A percentile compares a stretch with the other conserved stretches of the same genome.
Conservation (phyloP, 1,140 invertebrate genomes). For the Formica selysi region DNA sequence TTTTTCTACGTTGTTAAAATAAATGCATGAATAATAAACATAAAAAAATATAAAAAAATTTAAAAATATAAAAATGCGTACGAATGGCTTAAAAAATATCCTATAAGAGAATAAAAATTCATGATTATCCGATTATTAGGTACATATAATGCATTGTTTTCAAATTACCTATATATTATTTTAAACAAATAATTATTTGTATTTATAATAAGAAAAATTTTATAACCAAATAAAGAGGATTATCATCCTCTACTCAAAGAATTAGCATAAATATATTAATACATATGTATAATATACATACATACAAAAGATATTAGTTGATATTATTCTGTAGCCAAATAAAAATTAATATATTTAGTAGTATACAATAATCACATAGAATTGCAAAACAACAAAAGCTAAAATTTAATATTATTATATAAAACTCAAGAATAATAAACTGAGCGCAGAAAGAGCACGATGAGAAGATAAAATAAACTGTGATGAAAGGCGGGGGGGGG, state of each 20-base stretch:
- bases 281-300: no score
- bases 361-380: not conserved
- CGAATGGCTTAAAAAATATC: not conserved
- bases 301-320: no score
- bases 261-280: no score
- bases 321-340: no score
- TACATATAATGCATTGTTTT: not conserved
- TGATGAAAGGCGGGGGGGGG: not conserved
- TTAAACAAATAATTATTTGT: no score
- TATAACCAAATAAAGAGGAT: no score
- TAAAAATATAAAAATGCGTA: not conserved
- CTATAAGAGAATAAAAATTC: not conserved
- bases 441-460: not conserved
- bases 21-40: not conserved
- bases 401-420: not conserved
- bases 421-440: not conserved
- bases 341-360: not conserved
- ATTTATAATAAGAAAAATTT: no score
- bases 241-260: no score
- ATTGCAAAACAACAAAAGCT: not conserved
- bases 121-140: not conserved
- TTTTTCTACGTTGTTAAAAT: not conserved
- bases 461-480: slow-evolving; percentile 1
- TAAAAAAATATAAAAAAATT: no score
- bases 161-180: not conserved